Conservation (phyloP, 2,797 vertebrate genomes). For the Fundulus diaphanus region DNA sequence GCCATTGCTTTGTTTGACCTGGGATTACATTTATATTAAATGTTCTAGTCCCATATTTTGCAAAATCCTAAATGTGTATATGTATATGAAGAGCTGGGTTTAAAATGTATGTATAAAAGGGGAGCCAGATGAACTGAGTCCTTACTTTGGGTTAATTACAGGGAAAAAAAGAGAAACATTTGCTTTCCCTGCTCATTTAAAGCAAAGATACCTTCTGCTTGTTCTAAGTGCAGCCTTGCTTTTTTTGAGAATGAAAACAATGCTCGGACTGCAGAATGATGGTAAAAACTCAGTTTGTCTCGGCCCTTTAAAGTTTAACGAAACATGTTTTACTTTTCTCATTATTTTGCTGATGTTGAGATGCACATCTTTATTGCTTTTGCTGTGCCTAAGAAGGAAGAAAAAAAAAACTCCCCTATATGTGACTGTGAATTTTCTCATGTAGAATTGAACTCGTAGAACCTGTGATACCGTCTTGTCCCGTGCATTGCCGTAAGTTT, state of each 20-base stretch:
- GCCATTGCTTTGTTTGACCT: conserved; percentile 66
- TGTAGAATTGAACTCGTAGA: conserved; percentile 70
- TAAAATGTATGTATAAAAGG: conserved; percentile 48
- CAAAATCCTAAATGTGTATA: conserved; percentile 67
- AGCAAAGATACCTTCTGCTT: conserved; percentile 7
- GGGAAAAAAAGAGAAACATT: conserved; percentile 28
- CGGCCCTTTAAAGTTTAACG: conserved; percentile 37
- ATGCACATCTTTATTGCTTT: conserved; percentile 70
- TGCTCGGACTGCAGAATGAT: conserved; percentile 29
- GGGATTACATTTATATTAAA: conserved; percentile 83
- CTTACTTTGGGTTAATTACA: conserved; percentile 38
- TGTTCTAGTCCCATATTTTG: conserved; percentile 68
- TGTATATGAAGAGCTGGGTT: conserved; percentile 61
- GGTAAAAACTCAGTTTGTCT: conserved; percentile 65
- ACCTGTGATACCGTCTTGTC: conserved; percentile 76
- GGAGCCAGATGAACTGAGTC: conserved; percentile 60
- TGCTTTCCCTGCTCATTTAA: conserved; percentile 13
- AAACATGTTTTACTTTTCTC: conserved; percentile 64
- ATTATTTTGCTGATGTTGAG: conserved; percentile 59
- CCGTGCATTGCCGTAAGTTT: conserved; percentile 70
- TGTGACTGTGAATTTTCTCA: conserved; percentile 72
- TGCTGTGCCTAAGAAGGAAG: conserved; percentile 74
- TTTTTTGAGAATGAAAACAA: conserved; percentile 10
- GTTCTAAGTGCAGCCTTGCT: conserved; percentile 11
- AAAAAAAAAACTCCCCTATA: conserved; percentile 64